These are phyloP conservation scores for Geococcyx californianus DNA, from an alignment of 2,113 vertebrate genomes.

Conservation along the genomic window DNA sequence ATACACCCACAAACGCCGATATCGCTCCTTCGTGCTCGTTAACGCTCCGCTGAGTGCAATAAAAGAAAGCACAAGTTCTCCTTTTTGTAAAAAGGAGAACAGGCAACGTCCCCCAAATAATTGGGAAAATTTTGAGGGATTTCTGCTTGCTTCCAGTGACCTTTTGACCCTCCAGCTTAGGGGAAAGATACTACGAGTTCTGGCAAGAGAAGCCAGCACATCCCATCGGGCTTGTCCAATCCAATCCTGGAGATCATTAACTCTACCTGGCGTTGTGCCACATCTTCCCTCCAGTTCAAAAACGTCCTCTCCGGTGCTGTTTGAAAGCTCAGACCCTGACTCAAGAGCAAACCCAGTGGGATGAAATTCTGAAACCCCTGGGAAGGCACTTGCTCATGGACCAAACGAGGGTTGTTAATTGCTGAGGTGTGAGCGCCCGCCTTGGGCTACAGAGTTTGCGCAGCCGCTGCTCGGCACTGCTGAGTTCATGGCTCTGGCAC, in stretches of 20 bases:
- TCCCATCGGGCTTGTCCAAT: neutral
- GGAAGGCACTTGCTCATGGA: neutral
- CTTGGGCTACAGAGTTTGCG: neutral
- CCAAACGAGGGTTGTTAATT: neutral
- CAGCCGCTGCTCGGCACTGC: rapidly evolving
- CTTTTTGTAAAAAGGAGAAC: neutral
- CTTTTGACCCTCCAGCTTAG: neutral
- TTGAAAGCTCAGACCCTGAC: neutral
- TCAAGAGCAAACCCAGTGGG: neutral
- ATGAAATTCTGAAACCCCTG: neutral
- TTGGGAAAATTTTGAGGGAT: neutral
- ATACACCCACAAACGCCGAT: neutral
- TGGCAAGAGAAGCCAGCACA: neutral
- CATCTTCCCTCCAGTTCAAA: neutral
- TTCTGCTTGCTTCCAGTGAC: conserved; percentile 13
- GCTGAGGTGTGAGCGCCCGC: neutral
- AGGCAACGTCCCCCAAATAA: neutral
- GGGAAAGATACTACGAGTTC: neutral
- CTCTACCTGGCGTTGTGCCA: neutral
- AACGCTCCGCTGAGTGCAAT: neutral
- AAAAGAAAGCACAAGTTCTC: neutral
- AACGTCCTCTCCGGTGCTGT: neutral
- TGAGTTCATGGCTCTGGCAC: neutral
- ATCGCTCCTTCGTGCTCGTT: neutral
- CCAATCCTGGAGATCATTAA: conserved; percentile 54